Evolutionary conservation across 2,888 invertebrate genomes (phyloP), one percentile per base, ranked within the genome.

Genomic region (Altica lythri): DNA sequence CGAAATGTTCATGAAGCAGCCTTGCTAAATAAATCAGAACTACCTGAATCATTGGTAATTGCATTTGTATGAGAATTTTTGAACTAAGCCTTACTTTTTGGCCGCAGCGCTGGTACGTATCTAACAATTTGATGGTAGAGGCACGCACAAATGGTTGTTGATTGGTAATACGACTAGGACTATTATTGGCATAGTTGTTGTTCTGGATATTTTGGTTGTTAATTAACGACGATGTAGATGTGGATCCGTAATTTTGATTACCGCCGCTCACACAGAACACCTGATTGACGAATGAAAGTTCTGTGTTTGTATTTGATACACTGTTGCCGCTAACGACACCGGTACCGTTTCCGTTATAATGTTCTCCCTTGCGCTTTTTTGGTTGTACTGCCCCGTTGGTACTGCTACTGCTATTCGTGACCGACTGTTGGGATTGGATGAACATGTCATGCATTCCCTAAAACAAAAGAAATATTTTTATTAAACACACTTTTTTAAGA

Each of bases 361-460:
- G 62, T 55, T 72, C 74, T 60, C 73, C 64, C 69, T 76, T 77
- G 50, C 77, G 77, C 65, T 76, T 76, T 63, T 70, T 72, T 17
- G 68, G 66, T 62, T 68, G 69, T 55, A 64, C 65, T 63, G 59
- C 54, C 56, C 63, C 64, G 62, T 70, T 70, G 69, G 71, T 73
- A 70, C 76, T 79, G 75, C 76, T 79, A 78, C 78, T 79, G 78
- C 78, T 80, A 77, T 77, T 78, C 75, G 79, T 78, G 63, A 72
- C 74, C 74, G 75, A 70, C 74, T 81, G 81, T 73, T 82, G 83
- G 78, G 82, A 80, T 80, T 81, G 82, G 81, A 86, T 86, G 86
- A 86, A 89, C 89, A 89, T 89, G 88, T 88, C 89, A 88, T 84
- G 88, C 87, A 86, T 86, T 86, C 87, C 87, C 89, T 89, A 79